Conservation (phyloP, 2,113 vertebrate genomes). For the Talpa occidentalis region DNA sequence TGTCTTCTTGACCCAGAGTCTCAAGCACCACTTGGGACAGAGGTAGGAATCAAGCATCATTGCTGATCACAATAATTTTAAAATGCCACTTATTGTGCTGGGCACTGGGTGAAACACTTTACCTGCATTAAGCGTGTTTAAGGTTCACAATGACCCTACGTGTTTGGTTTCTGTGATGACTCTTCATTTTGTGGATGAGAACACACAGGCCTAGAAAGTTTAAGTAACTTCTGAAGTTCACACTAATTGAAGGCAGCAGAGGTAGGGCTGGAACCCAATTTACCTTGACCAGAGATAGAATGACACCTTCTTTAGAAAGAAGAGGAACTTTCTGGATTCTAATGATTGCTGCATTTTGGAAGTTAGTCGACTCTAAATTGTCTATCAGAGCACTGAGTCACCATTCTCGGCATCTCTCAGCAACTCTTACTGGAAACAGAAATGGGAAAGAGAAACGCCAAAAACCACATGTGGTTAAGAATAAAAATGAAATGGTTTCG, state of each 20-base stretch:
- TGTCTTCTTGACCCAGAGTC: slow-evolving; percentile 16
- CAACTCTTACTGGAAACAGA: background rate
- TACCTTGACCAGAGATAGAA: background rate
- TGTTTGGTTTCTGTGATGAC: background rate
- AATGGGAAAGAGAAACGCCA: background rate
- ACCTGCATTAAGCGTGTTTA: slow-evolving; percentile 34
- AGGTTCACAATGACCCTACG: background rate
- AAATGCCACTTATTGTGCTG: slow-evolving; percentile 13
- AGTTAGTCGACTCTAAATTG: background rate
- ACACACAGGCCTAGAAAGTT: background rate
- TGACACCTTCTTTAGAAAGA: background rate
- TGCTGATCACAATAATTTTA: slow-evolving; percentile 49
- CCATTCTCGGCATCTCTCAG: background rate
- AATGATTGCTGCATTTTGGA: slow-evolving; percentile 22
- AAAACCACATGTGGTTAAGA: background rate
- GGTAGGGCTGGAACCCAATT: background rate
- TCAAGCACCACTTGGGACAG: slow-evolving; percentile 13
- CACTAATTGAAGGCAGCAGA: slow-evolving; percentile 12
- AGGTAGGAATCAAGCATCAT: slow-evolving; percentile 24
- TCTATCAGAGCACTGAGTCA: background rate
- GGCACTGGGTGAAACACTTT: slow-evolving; percentile 30
- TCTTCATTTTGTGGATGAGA: slow-evolving; percentile 41
- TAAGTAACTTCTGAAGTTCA: slow-evolving; percentile 26
- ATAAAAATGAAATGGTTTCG: slow-evolving; percentile 32
- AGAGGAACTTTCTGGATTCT: slow-evolving; percentile 33